A percentile compares a stretch with the other conserved stretches of the same genome.
Evolutionary conservation across 2,888 invertebrate species (phyloP).

Genomic region (Cotesia congregata): DNA sequence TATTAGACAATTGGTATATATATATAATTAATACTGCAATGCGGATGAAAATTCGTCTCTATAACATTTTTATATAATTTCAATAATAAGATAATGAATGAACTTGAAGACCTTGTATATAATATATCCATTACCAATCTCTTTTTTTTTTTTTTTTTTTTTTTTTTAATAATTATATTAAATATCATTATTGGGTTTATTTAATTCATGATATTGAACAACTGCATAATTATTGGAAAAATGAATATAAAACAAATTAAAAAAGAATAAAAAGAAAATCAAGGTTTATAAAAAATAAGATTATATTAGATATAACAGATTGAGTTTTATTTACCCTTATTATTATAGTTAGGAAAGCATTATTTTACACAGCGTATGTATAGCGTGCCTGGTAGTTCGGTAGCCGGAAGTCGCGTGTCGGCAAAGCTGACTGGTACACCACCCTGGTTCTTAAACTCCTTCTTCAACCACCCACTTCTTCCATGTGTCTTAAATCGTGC

Average conservation of each 20-base stretch:
- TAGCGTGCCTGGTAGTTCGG: constrained; percentile 53
- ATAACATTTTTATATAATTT: not conserved
- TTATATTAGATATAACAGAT: not conserved
- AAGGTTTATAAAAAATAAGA: not conserved
- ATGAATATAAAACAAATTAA: not conserved
- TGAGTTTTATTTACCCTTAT: not conserved
- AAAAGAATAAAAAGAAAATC: not conserved
- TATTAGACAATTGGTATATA: not conserved
- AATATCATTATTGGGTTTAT: not conserved
- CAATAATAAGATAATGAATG: constrained; percentile 1
- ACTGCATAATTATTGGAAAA: no score
- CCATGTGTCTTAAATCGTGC: constrained; percentile 25
- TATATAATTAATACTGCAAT: constrained; percentile 18
- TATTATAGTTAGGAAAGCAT: no score
- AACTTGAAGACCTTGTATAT: constrained; percentile 13
- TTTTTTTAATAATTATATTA: no score
- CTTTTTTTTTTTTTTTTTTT: not conserved
- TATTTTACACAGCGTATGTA: not conserved
- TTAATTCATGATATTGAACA: no score
- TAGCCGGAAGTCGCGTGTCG: constrained; percentile 69
- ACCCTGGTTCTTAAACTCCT: constrained; percentile 36
- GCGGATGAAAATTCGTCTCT: constrained; percentile 19
- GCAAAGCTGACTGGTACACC: constrained; percentile 51
- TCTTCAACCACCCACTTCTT: constrained; percentile 43
- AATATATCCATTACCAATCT: not conserved